Base-by-base conservation (phyloP, 2,888 invertebrate species). In the Galeopsomyia nigrocyanea region DNA sequence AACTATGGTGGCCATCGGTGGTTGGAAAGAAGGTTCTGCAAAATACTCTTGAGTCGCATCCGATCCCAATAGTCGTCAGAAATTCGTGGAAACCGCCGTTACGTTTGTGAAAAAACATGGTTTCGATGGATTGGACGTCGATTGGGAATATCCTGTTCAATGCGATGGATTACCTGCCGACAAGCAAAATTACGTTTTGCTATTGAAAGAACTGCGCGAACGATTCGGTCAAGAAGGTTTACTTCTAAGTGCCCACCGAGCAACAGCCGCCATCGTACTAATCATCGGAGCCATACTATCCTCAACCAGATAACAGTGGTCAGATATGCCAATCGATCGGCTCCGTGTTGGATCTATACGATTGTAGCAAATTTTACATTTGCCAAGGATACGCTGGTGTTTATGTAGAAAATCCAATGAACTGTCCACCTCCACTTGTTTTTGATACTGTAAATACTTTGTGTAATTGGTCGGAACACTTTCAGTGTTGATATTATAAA, bases 51-150 rank as follows among this genome's bases (percentile, higher is more conserved):
- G 21, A 5, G 46, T 6, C 13, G 39, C n/a, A n/a, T n/a, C n/a
- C n/a, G n/a, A 58, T 31, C 79, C 88, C 3, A 70, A 76, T 0
- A 78, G 87, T 1, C 87, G 91, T 22, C 82, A 84, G 2, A 87
- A 83, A 57, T 92, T 94, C 78, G 88, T 92, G 22, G 79, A 87
- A 6, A 91, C 89, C 68, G 89, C 89, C 0, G 79, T 91, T 0
- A 79, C 84, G 0, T 90, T 92, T 80, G 78, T 93, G 0, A 80
- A 85, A 55, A 86, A 87, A 3, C 87, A 92, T 79, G 87, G 88
- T 0, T 94, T 94, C 75, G 92, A 94, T 79, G 93, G 93, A 1
- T 86, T 93, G 0, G 93, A 94, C 79, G 61, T 93, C 0, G 93
- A 93, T 81, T 94, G 93, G 93, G 92, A 92, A 79, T 93, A 92